Evolutionary conservation across 2,113 vertebrate genomes (phyloP).

Genomic region (Salvelinus fontinalis): DNA sequence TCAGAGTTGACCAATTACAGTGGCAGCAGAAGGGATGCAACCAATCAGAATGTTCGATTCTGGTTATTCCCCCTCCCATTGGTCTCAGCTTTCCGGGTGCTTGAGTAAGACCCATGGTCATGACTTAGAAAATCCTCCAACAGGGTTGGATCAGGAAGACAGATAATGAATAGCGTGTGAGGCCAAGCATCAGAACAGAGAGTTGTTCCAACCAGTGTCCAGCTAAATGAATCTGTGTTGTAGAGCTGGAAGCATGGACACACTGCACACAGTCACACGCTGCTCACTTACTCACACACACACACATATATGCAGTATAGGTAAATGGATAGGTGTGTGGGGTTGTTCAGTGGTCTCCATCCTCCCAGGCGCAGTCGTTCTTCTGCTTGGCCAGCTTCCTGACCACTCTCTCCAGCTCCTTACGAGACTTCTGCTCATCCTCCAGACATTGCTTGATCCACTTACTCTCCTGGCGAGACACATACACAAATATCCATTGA

Average conservation of each 20-base stretch:
- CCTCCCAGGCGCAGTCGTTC: constrained; percentile 87
- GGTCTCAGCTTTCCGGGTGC: constrained; percentile 30
- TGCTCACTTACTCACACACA: constrained; percentile 12
- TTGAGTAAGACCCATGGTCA: constrained; percentile 23
- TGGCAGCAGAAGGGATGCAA: constrained; percentile 26
- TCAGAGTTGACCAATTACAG: constrained; percentile 43
- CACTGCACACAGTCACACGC: constrained; percentile 31
- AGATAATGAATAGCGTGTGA: constrained; percentile 15
- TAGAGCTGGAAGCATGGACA: constrained; percentile 43
- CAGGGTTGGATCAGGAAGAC: constrained; percentile 42
- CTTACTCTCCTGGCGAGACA: constrained; percentile 85
- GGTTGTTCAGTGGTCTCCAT: constrained; percentile 74
- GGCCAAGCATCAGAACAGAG: constrained; percentile 11
- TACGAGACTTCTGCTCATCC: constrained; percentile 94
- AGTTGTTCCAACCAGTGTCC: neutral
- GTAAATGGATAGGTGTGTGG: constrained; percentile 41
- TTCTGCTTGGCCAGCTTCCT: constrained; percentile 91
- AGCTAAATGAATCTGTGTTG: constrained; percentile 16
- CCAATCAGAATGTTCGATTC: constrained; percentile 11
- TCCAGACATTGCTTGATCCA: constrained; percentile 97
- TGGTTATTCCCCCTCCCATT: constrained; percentile 18
- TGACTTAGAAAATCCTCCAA: neutral
- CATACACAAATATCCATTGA: neutral
- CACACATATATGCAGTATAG: constrained; percentile 30
- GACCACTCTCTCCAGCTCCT: constrained; percentile 92